Conservation (phyloP, 2,797 vertebrate genomes). For the Clarias fuscus region DNA sequence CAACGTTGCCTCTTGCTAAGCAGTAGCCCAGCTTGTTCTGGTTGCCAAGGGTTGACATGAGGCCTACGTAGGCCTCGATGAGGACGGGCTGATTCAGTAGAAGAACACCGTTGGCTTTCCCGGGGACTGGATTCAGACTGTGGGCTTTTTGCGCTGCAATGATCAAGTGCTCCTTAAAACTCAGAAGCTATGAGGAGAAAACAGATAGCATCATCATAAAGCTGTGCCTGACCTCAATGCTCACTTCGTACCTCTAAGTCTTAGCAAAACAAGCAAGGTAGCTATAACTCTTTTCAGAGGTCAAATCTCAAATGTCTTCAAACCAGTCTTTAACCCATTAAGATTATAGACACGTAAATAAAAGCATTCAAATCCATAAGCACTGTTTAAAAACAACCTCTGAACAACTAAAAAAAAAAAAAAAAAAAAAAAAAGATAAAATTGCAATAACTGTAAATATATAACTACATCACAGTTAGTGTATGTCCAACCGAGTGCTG, state of each 20-base stretch:
- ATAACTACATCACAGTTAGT: too few species aligned
- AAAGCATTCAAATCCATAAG: too few species aligned
- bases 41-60: conserved; percentile 82
- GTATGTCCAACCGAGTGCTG: too few species aligned
- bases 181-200: conserved; percentile 71
- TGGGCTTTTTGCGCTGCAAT: conserved; percentile 70
- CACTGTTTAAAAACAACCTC: too few species aligned
- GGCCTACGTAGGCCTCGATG: conserved; percentile 76
- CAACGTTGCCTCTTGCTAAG: conserved; percentile 78
- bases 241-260: neutral
- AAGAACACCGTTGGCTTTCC: conserved; percentile 71
- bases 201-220: neutral
- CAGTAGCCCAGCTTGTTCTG: conserved; percentile 85
- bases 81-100: conserved; percentile 74
- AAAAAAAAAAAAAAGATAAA: too few species aligned
- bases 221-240: neutral
- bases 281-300: neutral
- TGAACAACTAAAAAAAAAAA: too few species aligned
- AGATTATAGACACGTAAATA: too few species aligned
- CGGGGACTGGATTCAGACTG: conserved; percentile 64
- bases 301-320: neutral
- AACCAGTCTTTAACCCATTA: neutral
- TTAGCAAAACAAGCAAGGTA: neutral
- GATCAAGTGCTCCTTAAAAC: conserved; percentile 73
- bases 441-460: too few species aligned